A percentile compares a stretch with the other conserved stretches of the same genome.
These are phyloP conservation scores for Eufriesea mexicana DNA, from an alignment of 1,140 invertebrate species.

Conservation along the genomic window DNA sequence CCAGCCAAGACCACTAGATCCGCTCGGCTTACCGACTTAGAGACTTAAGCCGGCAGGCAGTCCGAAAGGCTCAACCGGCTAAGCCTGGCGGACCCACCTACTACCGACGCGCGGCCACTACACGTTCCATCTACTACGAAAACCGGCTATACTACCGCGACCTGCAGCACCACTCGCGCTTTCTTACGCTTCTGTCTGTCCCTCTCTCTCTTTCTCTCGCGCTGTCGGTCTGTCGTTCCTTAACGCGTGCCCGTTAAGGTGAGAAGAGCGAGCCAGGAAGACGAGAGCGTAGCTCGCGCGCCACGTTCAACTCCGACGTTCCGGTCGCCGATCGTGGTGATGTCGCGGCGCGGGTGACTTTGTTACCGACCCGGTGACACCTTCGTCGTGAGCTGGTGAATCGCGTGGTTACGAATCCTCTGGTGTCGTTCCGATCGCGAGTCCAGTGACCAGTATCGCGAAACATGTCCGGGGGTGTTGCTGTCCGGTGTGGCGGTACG, in stretches of 20 bases:
- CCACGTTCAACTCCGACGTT: constrained; percentile 31
- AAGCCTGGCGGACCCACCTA: constrained; percentile 77
- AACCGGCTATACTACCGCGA: constrained; percentile 64
- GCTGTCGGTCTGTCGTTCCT: constrained; percentile 3
- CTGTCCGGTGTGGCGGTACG: not conserved
- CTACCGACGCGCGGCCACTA: constrained; percentile 63
- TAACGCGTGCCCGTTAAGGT: constrained; percentile 47
- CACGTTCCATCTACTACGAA: constrained; percentile 67
- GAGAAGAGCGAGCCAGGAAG: constrained; percentile 37
- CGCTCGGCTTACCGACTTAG: constrained; percentile 80
- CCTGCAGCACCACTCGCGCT: constrained; percentile 54
- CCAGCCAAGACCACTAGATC: constrained; percentile 79
- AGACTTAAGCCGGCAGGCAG: constrained; percentile 80
- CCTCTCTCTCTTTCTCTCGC: constrained; percentile 19
- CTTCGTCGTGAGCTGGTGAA: constrained; percentile 12
- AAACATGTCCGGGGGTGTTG: not conserved
- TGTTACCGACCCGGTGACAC: not conserved
- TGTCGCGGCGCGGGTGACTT: not conserved
- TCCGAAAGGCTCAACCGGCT: constrained; percentile 80
- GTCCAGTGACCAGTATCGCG: not conserved
- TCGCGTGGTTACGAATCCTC: constrained; percentile 1
- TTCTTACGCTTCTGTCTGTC: constrained; percentile 56
- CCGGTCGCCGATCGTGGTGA: constrained; percentile 18
- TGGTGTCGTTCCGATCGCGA: not conserved
- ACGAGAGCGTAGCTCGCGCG: constrained; percentile 22